phyloP scores from a whole-genome alignment of 2,888 invertebrate species.

The Sericinus montela region DNA sequence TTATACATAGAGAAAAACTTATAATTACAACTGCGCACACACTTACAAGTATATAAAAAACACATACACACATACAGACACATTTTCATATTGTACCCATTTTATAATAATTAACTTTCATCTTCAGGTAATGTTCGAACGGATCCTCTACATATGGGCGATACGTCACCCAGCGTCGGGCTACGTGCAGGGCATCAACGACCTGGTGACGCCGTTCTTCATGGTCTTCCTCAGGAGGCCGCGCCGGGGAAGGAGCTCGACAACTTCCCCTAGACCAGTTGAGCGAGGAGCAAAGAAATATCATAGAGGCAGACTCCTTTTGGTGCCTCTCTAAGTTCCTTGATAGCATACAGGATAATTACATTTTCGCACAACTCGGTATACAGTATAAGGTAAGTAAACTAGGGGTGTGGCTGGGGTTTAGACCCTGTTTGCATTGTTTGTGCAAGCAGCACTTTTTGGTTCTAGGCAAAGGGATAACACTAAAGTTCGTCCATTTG shows the following conservation, averaged over 20 bases:
- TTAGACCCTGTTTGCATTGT: no score
- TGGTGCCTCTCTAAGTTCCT: constrained; percentile 99
- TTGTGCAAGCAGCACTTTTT: no score
- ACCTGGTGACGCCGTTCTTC: constrained; percentile 98
- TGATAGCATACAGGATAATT: constrained; percentile 99
- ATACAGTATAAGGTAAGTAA: constrained; percentile 93
- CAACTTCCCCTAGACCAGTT: constrained; percentile 90
- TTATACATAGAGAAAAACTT: no score
- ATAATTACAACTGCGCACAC: no score
- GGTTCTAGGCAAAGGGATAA: no score
- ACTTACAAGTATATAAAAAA: no score
- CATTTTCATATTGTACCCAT: no score
- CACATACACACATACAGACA: no score
- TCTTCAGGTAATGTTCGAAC: constrained; percentile 93
- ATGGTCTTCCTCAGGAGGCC: constrained; percentile 98
- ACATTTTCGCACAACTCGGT: constrained; percentile 99
- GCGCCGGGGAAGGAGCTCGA: constrained; percentile 91
- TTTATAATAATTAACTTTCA: no score
- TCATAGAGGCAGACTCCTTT: constrained; percentile 98
- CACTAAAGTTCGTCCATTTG: no score
- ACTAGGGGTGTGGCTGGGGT: no score
- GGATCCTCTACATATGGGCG: constrained; percentile 99
- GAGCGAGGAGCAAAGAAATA: constrained; percentile 86
- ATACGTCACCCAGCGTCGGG: constrained; percentile 99
- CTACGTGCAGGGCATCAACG: constrained; percentile 93